phyloP scores from a whole-genome alignment of 1,140 invertebrate genomes.

The Drosophila parabipectinata region DNA sequence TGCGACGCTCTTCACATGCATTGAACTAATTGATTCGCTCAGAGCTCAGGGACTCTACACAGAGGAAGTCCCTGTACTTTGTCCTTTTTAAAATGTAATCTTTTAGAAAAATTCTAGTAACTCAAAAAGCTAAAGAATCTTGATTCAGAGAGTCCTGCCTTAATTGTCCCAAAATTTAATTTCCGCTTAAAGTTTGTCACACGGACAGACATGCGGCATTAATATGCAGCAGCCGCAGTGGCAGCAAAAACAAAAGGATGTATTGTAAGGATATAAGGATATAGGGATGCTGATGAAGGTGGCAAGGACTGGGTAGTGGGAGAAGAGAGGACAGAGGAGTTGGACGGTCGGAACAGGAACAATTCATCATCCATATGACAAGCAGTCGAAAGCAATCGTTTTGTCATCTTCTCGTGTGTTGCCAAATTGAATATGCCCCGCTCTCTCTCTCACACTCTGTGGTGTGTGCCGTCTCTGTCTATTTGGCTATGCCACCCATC shows the following conservation, averaged over 20 bases:
- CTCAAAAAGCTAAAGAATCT: background rate
- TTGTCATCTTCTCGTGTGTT: constrained; percentile 82
- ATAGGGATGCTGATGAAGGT: background rate
- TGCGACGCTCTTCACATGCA: constrained; percentile 66
- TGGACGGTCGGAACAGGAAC: constrained; percentile 69
- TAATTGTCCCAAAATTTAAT: constrained; percentile 78
- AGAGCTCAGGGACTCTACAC: background rate
- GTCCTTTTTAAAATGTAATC: background rate
- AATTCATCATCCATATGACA: constrained; percentile 81
- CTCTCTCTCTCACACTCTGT: constrained; percentile 1
- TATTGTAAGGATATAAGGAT: constrained; percentile 22
- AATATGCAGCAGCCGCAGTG: constrained; percentile 64
- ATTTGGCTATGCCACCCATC: constrained; percentile 8
- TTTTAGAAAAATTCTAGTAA: background rate
- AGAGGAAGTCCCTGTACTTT: background rate
- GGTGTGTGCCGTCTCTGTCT: constrained; percentile 12
- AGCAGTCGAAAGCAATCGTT: constrained; percentile 82
- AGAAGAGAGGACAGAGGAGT: background rate
- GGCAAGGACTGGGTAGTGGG: background rate
- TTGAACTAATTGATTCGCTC: constrained; percentile 77
- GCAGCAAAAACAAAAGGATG: constrained; percentile 62
- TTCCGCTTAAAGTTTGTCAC: constrained; percentile 75
- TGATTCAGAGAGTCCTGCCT: constrained; percentile 7
- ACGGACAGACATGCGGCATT: constrained; percentile 36
- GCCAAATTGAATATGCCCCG: constrained; percentile 76